Base-by-base conservation (phyloP, 92 coral and sea anemone genomes). In the Umimayanthus kanabou region DNA sequence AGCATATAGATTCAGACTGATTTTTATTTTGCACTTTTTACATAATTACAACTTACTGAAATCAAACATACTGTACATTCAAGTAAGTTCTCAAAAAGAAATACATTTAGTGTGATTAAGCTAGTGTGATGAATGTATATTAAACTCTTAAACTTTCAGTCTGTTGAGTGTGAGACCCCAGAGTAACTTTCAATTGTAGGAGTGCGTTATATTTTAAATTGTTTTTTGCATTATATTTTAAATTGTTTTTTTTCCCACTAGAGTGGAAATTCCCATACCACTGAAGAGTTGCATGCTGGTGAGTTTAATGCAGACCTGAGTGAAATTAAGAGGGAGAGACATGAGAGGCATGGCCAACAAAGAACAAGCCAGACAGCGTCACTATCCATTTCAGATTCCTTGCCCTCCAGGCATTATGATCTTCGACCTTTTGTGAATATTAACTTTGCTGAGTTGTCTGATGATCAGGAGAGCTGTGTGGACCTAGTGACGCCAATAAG, bases 331-430 rank as follows among this genome's bases (percentile, higher is more conserved):
- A 55, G 25, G 39, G 82, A 79, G 65, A 26, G 69, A 25, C 1
- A 15, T 55, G 39, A 49, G 14, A n/a, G 45, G 4, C 23, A 25
- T 18, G 40, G 22, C 40, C 82, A 49, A 28, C 82, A 79, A 79
- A 29, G 39, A 53, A 55, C 40, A 28, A 30, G n/a, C n/a, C 25
- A 25, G 64, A 11, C 65, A 15, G 66, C 65, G 26, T 28, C 82
- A 26, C 25, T 79, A 8, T 47, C 66, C 22, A 79, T 79, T 79
- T 50, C 65, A 10, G 82, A 79, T 9, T 45, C 61, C 23, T 79
- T 79, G 39, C 82, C 82, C 6, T n/a, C 40, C 4, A 79, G 82
- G 30, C 69, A 30, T 47, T 79, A 79, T 79, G 67, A 79, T 29
- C 67, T 79, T 50, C 82, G 82, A 8, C 82, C 66, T 45, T 23